Percentiles rank a stretch among this genome's conserved stretches.
Evolutionary conservation across 2,888 invertebrate genomes (phyloP).

Genomic region (Blastobasis adustella): DNA sequence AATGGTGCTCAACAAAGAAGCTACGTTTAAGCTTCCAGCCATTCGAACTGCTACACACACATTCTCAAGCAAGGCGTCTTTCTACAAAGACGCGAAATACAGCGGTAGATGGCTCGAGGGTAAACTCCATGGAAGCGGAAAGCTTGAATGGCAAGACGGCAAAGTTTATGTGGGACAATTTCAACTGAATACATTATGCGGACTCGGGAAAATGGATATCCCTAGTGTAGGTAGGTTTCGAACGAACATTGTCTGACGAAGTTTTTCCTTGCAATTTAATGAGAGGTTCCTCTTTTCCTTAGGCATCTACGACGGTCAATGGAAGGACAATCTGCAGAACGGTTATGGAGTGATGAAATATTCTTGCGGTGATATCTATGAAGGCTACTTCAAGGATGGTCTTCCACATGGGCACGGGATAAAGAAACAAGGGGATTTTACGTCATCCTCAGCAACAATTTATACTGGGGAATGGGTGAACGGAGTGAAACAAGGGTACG

Average conservation of each 20-base stretch:
- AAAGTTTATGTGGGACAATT: conserved; percentile 88
- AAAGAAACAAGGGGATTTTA: conserved; percentile 85
- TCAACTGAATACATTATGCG: conserved; percentile 81
- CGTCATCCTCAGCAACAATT: conserved; percentile 81
- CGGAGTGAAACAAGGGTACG: conserved; percentile 88
- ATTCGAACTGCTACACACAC: conserved; percentile 82
- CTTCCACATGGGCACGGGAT: conserved; percentile 90
- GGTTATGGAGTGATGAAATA: conserved; percentile 87
- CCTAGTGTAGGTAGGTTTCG: conserved; percentile 70
- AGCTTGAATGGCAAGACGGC: conserved; percentile 88
- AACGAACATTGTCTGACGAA: neutral
- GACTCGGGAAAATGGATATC: conserved; percentile 81
- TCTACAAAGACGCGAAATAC: conserved; percentile 86
- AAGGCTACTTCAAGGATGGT: conserved; percentile 91
- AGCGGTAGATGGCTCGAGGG: conserved; percentile 88
- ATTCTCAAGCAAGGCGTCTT: conserved; percentile 79
- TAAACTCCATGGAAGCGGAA: conserved; percentile 88
- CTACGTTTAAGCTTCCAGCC: conserved; percentile 79
- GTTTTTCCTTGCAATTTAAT: neutral
- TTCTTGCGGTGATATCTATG: conserved; percentile 85
- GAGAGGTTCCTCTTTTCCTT: conserved; percentile 22
- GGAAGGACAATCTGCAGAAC: conserved; percentile 88
- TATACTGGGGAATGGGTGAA: conserved; percentile 93
- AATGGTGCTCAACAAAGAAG: conserved; percentile 76
- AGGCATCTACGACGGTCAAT: conserved; percentile 85